Base-by-base conservation (phyloP, 2,888 invertebrate species). In the Tineola bisselliella region DNA sequence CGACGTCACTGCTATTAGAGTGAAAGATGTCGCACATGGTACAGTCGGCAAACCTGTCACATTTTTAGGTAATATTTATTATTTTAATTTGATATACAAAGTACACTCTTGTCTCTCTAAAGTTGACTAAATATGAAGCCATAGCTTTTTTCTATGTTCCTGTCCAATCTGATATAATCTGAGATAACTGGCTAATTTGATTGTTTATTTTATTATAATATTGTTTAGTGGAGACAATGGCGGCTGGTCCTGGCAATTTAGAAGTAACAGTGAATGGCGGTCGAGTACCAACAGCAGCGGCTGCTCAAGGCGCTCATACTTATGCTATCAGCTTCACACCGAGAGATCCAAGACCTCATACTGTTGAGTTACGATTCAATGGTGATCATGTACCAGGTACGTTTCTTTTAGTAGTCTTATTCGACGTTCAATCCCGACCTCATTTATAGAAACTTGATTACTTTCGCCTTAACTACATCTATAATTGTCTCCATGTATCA, bases 201-300 rank as follows among this genome's bases (percentile, higher is more conserved):
- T n/a, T n/a, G n/a, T n/a, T n/a, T n/a, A n/a, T n/a, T n/a, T n/a
- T n/a, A n/a, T 44, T 44, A 4, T 25, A 25, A 25, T 25, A 25
- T 25, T 25, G 2, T 66, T 8, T 72, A 95, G 97, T 99, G 75
- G 99, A 99, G 82, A 99, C 99, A 12, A 96, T 97, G 74, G 96
- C 97, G 79, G 99, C 99, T 4, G 99, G 99, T 15, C 97, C 99
- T 0, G 99, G 99, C 18, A 99, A 99, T 81, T 88, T 99, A 52
- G 99, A 99, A 81, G 99, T 99, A 63, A 97, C 98, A 0, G 98
- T 99, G 30, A 99, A 99, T 74, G 97, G 98, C 8, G 99, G 99
- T 0, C 91, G 97, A 63, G 98, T 99, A 33, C 97, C 98, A 0
- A 98, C 98, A 0, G 96, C 96, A 19, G 98, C 98, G 11, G 97